Evolutionary conservation across 2,888 invertebrate genomes (phyloP), one percentile per base, ranked within the genome.

Genomic region (Xestia sexstrigata): DNA sequence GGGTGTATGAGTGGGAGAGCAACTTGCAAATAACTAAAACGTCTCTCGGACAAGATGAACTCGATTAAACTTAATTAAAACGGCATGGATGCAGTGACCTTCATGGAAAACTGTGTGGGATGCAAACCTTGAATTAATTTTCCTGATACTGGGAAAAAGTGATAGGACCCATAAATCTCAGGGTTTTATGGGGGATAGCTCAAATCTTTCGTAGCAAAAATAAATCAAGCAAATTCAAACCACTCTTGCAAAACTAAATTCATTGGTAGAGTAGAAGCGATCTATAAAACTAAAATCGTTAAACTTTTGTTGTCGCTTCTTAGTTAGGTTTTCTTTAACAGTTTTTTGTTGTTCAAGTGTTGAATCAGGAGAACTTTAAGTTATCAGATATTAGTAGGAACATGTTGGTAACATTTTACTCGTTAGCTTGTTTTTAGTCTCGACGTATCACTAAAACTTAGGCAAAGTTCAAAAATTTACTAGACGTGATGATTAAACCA

Each of bases 1-100:
- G 58, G 81, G 58, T 9, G 49, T 47, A 55, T 26, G 60, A 71
- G 80, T 76, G 81, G 81, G 68, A 66, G n/a, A 70, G 13, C 1
- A 26, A 35, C n/a, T 70, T 17, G 47, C 17, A 35, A 78, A 78
- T 45, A 79, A 42, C 47, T 30, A 23, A 42, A 63, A 30, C 45
- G 45, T 52, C 35, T 3, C 45, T 47, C 26, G 0, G 9, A 39
- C 9, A 62, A 70, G 58, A 70, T 30, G 17, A 55, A 66, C 23
- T 62, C 15, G 13, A 69, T 81, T 69, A 26, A 74, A 52, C 15
- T 66, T 52, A 52, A 76, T 81, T 62, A 76, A 47, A 76, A 72
- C 68, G 65, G 62, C 49, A 60, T 9, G 13, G 39, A 7, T 49
- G 58, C 30, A 67, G 30, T 70, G 52, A 69, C 74, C 35, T 75